Conservation (phyloP, 2,888 invertebrate species). For the Neocrepidodera transversa region DNA sequence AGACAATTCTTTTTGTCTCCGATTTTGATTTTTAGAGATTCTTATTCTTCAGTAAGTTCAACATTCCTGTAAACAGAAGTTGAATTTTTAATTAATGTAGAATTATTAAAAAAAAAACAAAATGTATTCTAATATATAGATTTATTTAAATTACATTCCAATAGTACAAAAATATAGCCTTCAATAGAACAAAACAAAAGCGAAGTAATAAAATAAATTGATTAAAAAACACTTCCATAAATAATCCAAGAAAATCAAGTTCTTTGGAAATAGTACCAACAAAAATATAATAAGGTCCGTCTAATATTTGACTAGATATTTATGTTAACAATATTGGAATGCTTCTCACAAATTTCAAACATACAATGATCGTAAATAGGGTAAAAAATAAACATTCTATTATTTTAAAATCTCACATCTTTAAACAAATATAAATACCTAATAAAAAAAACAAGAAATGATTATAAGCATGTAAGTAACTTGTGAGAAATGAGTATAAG, state of each 20-base stretch:
- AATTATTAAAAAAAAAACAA: background rate
- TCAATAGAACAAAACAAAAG: background rate
- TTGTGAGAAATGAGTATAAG: too few relatives aligned
- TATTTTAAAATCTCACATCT: too few relatives aligned
- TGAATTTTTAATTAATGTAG: too few relatives aligned
- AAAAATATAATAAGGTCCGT: background rate
- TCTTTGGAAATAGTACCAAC: background rate
- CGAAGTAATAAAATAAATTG: too few relatives aligned
- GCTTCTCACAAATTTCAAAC: constrained; percentile 1
- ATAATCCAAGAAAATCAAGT: background rate
- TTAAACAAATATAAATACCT: too few relatives aligned
- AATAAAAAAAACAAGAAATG: too few relatives aligned
- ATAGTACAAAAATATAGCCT: constrained; percentile 11
- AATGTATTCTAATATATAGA: background rate
- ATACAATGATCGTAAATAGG: too few relatives aligned
- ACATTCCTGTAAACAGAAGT: too few relatives aligned
- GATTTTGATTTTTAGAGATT: too few relatives aligned
- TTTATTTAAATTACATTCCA: constrained; percentile 11
- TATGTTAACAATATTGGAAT: background rate
- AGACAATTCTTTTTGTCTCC: too few relatives aligned
- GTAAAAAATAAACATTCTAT: too few relatives aligned
- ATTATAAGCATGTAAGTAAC: background rate
- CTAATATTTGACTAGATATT: constrained; percentile 4
- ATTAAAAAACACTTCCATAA: background rate
- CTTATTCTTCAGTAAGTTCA: too few relatives aligned